phyloP scores from a whole-genome alignment of 2,888 invertebrate genomes.

The Ditylenchus weischeri region DNA sequence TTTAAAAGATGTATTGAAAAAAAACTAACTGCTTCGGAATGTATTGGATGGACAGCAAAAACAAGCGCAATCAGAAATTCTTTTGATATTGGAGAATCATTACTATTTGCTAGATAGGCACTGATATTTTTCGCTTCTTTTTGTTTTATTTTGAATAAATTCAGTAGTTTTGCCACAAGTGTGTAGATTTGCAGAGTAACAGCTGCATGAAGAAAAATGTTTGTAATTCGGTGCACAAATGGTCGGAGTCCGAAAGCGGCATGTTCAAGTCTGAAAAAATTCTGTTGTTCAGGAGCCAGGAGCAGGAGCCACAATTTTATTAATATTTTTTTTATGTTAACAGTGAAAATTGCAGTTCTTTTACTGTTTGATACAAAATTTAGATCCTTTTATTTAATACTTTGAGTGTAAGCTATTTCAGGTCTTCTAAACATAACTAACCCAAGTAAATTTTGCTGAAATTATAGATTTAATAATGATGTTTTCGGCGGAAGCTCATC shows the following conservation, averaged over 20 bases:
- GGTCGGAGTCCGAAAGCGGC: constrained; percentile 59
- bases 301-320: no score
- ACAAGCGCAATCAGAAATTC: constrained; percentile 68
- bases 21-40: constrained; percentile 76
- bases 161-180: constrained; percentile 15
- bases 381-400: no score
- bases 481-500: not conserved
- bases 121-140: not conserved
- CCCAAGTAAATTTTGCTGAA: not conserved
- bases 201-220: constrained; percentile 72
- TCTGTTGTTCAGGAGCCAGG: no score
- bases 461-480: constrained; percentile 8
- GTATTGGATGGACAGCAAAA: constrained; percentile 87
- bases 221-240: constrained; percentile 71
- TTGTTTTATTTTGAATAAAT: no score
- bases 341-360: no score
- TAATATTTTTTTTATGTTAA: no score
- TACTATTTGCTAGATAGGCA: not conserved
- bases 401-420: no score
- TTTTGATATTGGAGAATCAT: not conserved
- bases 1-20: not conserved
- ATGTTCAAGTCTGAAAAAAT: constrained; percentile 10
- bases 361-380: no score
- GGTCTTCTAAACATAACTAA: no score
- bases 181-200: constrained; percentile 62